Conservation (phyloP, 2,113 vertebrate species). For the Carlito syrichta region DNA sequence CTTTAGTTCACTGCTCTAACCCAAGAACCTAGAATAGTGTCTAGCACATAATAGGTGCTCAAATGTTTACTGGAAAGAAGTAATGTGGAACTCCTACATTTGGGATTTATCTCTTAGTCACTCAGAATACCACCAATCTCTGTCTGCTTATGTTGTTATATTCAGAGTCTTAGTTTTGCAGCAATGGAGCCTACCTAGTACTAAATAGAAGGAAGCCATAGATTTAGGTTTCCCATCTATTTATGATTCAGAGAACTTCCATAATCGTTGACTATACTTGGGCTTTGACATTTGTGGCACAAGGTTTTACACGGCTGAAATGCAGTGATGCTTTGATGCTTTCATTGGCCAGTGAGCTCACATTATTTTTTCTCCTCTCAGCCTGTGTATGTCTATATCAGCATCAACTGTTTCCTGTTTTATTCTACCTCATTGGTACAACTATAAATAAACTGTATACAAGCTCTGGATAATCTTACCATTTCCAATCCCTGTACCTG, state of each 20-base stretch:
- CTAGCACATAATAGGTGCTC: not conserved
- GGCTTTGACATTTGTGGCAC: not conserved
- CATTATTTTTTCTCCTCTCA: not conserved
- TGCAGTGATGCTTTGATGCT: not conserved
- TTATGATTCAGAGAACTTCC: not conserved
- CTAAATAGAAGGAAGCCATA: not conserved
- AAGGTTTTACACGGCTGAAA: not conserved
- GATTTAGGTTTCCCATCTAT: not conserved
- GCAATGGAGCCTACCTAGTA: not conserved
- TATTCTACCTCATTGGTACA: not conserved
- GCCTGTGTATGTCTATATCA: not conserved
- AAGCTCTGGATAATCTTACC: not conserved
- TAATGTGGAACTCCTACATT: not conserved
- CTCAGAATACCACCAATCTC: not conserved
- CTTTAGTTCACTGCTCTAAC: not conserved
- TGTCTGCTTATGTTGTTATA: not conserved
- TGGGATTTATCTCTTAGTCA: not conserved
- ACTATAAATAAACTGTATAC: not conserved
- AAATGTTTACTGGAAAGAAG: not conserved
- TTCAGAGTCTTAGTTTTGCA: not conserved
- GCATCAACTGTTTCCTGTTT: not conserved
- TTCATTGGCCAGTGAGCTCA: not conserved
- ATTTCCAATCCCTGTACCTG: not conserved
- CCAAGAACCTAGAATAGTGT: not conserved
- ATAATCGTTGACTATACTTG: not conserved